Evolutionary conservation across 2,797 vertebrate genomes (phyloP), one percentile per base, ranked within the genome.

Genomic region (Microchirus variegatus): DNA sequence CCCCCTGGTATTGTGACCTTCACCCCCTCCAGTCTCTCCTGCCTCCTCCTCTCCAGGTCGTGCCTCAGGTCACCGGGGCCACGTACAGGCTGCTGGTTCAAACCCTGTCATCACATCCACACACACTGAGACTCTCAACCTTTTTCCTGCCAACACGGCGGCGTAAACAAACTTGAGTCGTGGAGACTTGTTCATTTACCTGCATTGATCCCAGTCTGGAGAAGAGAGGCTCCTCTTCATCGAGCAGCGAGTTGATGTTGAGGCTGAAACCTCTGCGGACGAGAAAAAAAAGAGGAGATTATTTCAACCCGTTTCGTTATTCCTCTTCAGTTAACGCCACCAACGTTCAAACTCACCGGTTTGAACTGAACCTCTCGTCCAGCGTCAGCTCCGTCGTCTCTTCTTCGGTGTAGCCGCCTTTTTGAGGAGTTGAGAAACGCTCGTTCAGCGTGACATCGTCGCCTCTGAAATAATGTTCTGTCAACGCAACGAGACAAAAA

Each of bases 401-500:
- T 0, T 87, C 86, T 1, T 70, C 76, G 1, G 69, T 0, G 41
- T 1, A 52, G 18, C 66, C 47, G 5, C 47, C 66, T 48, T 77
- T 59, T 0, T 80, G 90, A 9, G 94, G 88, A 78, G 92, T 91
- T 17, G 95, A 95, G 84, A 99, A 99, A 2, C 97, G 94, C n/a
- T 97, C 85, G 7, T 95, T 94, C 22, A 99, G 87, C 5, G 94
- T 94, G 73, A 94, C 19, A 0, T 85, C 88, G 47, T 92, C 63
- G 14, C 89, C 90, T 71, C 91, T 57, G 82, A 96, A 98, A 80
- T 94, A 95, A 77, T 91, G 93, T 71, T 95, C 97, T 99, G 89
- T 37, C 12, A 16, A 31, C 15, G 16, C 26, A 16, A 38, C 17
- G 12, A 53, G 37, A 36, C 31, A 40, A 53, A 35, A 10, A n/a